Base-by-base conservation (phyloP, 2,797 vertebrate species). In the Tapirus indicus region DNA sequence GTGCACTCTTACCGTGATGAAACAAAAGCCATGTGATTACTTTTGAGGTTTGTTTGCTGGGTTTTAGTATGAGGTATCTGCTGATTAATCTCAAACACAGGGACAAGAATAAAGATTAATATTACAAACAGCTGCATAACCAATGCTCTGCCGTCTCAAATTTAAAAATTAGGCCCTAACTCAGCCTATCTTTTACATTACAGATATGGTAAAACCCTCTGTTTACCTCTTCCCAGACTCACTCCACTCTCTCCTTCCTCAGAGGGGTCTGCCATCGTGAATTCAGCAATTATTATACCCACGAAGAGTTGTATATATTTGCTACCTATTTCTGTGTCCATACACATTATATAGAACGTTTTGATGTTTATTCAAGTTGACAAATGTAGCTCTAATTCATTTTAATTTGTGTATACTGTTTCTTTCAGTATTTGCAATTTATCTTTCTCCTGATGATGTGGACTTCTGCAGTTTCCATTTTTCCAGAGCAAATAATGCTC, bases 111-210 rank as follows among this genome's bases (percentile, higher is more conserved):
- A 90, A 10, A 82, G 14, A 69, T 80, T 83, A 93, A 72, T 49
- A n/a, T 89, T 85, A 44, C 2, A 25, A 86, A 90, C 41, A 35
- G 35, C 29, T 68, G 35, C 13, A 69, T 69, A 77, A 75, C 25
- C 29, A 68, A 8, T 82, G 72, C 8, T 27, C 20, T 35, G 2
- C 20, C 85, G 5, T 49, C 56, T 84, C 32, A 85, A 69, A 89
- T 54, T 89, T 80, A 80, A 96, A 91, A 85, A 79, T 69, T 62
- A 96, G 27, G 20, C 16, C 35, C 68, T 38, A 92, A 11, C 83
- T 88, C 56, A 62, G 5, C 49, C 16, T 83, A 62, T 86, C 5
- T 25, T 96, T 79, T 90, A 72, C 21, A 78, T 83, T 56, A 69
- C 2, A 38, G 62, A 27, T 88, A 56, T 44, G 32, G 3, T 20